A percentile compares a stretch with the other conserved stretches of the same genome.
phyloP scores from a whole-genome alignment of 2,797 vertebrate species.

The Acanthornis magna region DNA sequence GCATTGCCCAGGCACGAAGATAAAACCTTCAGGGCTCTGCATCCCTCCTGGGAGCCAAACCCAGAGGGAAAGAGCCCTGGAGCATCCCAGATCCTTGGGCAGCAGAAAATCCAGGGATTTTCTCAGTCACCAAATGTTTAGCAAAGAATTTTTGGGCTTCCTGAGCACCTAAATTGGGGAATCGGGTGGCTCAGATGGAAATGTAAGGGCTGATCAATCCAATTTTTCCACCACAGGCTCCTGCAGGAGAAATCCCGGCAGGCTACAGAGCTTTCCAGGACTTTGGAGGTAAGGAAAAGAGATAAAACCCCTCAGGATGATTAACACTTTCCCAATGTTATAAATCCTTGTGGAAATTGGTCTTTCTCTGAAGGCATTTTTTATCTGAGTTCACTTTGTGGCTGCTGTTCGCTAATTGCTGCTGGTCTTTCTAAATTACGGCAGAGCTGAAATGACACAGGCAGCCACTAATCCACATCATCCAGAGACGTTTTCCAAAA shows the following conservation, averaged over 20 bases:
- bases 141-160: neutral
- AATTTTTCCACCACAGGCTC: neutral
- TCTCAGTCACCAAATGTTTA: neutral
- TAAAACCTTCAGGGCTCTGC: neutral
- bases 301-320: neutral
- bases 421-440: neutral
- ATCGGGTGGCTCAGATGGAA: neutral
- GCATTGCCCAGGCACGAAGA: neutral
- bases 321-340: neutral
- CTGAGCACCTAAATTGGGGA: neutral
- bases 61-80: neutral
- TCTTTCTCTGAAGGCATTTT: neutral
- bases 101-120: neutral
- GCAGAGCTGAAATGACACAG: neutral
- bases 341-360: neutral
- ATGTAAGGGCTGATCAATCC: neutral
- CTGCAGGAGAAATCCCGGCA: neutral
- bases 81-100: neutral
- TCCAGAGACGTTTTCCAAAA: neutral
- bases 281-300: neutral
- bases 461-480: neutral
- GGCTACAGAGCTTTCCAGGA: neutral
- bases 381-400: neutral
- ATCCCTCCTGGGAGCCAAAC: neutral
- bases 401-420: conserved; percentile 14